These are phyloP conservation scores for Drosophila bocqueti DNA, from an alignment of 1,140 invertebrate genomes.

Conservation along the genomic window DNA sequence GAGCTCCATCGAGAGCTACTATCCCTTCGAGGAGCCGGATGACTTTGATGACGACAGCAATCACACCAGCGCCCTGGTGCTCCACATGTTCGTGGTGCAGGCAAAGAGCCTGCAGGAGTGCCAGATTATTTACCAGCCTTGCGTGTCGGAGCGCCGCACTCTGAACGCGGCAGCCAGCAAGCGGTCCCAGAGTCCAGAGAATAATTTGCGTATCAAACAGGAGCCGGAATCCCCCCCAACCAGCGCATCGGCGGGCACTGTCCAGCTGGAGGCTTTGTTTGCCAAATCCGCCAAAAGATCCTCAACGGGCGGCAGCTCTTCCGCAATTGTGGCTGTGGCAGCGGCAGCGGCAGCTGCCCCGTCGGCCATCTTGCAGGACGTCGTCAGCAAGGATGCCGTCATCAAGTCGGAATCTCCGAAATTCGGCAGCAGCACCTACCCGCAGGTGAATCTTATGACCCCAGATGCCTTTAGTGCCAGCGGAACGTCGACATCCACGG, in stretches of 20 bases:
- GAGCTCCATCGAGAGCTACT: conserved; percentile 84
- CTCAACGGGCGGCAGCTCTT: conserved; percentile 34
- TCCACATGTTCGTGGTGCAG: conserved; percentile 94
- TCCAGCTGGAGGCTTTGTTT: conserved; percentile 59
- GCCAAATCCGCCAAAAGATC: conserved; percentile 54
- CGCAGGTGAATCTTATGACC: conserved; percentile 89
- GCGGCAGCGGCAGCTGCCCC: conserved; percentile 67
- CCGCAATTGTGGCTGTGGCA: conserved; percentile 71
- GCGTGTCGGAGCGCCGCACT: conserved; percentile 60
- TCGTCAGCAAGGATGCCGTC: conserved; percentile 7
- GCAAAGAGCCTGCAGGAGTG: conserved; percentile 95
- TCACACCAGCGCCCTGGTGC: conserved; percentile 85
- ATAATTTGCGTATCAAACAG: conserved; percentile 52
- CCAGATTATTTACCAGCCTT: conserved; percentile 91
- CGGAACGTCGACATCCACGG: conserved; percentile 57
- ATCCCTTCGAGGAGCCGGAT: conserved; percentile 84
- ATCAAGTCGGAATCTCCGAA: conserved; percentile 68
- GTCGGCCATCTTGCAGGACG: conserved; percentile 51
- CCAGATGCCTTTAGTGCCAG: conserved; percentile 93
- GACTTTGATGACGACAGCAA: conserved; percentile 84
- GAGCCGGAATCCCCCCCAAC: conserved; percentile 58
- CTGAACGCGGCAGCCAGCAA: conserved; percentile 48
- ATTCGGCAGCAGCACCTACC: conserved; percentile 85
- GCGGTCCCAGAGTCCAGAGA: conserved; percentile 57
- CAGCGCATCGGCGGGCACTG: conserved; percentile 38